Base-by-base conservation (phyloP, 2,888 invertebrate species). In the Erebia epiphron region DNA sequence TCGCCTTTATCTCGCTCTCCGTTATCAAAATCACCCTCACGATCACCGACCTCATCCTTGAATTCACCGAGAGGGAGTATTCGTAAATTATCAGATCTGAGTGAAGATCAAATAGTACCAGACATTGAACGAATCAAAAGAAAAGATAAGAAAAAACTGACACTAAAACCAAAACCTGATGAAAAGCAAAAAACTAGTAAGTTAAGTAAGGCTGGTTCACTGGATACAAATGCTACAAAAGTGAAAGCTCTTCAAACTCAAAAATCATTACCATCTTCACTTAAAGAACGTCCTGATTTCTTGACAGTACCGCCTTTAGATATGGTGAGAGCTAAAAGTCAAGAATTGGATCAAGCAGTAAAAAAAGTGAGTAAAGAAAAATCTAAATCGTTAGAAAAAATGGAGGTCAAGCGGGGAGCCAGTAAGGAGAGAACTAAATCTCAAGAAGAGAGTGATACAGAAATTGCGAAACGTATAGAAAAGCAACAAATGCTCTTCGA, bases 401-500 rank as follows among this genome's bases (percentile, higher is more conserved):
- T 95, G 86, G 95, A 95, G 80, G 82, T 95, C 1, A 94, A 93
- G 83, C 86, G 95, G 76, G 87, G 89, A 16, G 80, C 87, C 72
- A 95, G 95, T 79, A 95, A 95, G 78, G 96, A 96, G 83, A 93
- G 96, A 74, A 95, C 95, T 5, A 96, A 95, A 81, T 96, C 96
- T 1, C 96, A 95, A 83, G 96, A 96, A 82, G 96, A 96, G 75
- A 95, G 95, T 73, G 96, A 96, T 78, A 95, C 95, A 0, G 96
- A 96, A 83, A 95, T 95, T 63, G 95, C 95, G 1, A 96, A 96
- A 83, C 94, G 96, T 62, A 95, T 96, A 84, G 96, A 96, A 79
- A 95, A 96, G 75, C 96, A 96, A 79, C 96, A 96, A 82, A 95
- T 96, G 94, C 85, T 96, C 1, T 96, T 96, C 78, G 96, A 96